phyloP scores from a whole-genome alignment of 1,140 invertebrate genomes.

The Samia ricini region DNA sequence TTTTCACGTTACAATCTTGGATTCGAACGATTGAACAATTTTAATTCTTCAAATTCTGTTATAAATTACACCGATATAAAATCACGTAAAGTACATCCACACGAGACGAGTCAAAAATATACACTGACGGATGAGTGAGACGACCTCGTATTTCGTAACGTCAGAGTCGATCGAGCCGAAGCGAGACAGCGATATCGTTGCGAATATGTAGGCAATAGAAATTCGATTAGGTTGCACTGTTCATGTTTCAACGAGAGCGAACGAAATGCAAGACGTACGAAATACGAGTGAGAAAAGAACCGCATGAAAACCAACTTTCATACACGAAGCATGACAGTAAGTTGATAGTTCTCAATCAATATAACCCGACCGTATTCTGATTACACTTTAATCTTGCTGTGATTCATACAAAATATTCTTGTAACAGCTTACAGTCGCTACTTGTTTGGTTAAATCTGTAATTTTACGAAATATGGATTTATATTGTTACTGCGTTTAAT shows the following conservation, averaged over 20 bases:
- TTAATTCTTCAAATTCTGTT: conserved; percentile 54
- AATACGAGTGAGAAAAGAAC: conserved; percentile 15
- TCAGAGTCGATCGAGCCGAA: not conserved
- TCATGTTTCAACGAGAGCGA: conserved; percentile 27
- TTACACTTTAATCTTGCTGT: not conserved
- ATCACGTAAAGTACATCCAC: conserved; percentile 34
- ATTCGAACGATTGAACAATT: conserved; percentile 21
- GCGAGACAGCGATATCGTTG: not conserved
- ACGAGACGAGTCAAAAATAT: conserved; percentile 57
- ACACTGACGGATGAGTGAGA: conserved; percentile 36
- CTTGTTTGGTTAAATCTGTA: not conserved
- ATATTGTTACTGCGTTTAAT: not conserved
- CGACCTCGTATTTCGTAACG: not conserved
- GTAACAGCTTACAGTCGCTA: not conserved
- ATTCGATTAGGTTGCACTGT: conserved; percentile 52
- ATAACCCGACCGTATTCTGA: conserved; percentile 4
- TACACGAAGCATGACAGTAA: not conserved
- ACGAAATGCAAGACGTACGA: conserved; percentile 23
- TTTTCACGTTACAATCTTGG: conserved; percentile 34
- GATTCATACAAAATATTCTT: not conserved
- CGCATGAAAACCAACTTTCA: conserved; percentile 25
- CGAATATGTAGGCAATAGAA: conserved; percentile 28
- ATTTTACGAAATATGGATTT: not conserved
- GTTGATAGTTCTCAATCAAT: not conserved
- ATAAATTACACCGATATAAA: conserved; percentile 47